Base-by-base conservation (phyloP, 2,797 vertebrate genomes). In the Huso huso region DNA sequence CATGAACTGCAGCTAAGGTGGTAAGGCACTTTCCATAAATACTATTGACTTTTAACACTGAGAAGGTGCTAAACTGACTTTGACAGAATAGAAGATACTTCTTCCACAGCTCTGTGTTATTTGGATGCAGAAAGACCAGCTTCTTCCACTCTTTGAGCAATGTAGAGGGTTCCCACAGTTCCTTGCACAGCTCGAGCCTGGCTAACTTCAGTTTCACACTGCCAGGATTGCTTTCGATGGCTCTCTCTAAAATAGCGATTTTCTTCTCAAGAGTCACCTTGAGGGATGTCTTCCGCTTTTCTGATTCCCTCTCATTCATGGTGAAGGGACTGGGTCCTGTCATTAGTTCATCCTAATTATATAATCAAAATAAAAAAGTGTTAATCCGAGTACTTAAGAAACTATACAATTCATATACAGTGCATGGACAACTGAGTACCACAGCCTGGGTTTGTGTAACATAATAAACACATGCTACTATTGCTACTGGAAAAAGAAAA, bases 101-200 rank as follows among this genome's bases (percentile, higher is more conserved):
- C 72, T 83, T 91, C 95, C 95, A 99, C 66, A 99, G 76, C 48
- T 84, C 76, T 0, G 90, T 82, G 8, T 93, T 91, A 79, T 99
- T 98, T 73, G 97, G 95, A 69, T 98, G 94, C 8, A 99, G 75
- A 66, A 99, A 99, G 71, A 97, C 89, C 66, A 99, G 84, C 61
- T 97, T 97, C 84, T 95, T 95, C 97, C 95, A 99, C 73, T 98
- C 96, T 67, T 91, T 97, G 73, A 92, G 76, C 76, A 99, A 78
- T 7, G 80, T 76, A 0, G 93, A 68, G 0, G 91, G 89, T 71
- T 98, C 95, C 95, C 93, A 98, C 66, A 99, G 89, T 74, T 95
- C 96, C 0, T 87, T 37, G 63, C 95, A 95, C 69, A 98, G 81
- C 68, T 73, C 76, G 72, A 99, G 88, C 65, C 89, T 87, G 76